Base-by-base conservation (phyloP, 1,140 invertebrate genomes). In the Hycleus cichorii region DNA sequence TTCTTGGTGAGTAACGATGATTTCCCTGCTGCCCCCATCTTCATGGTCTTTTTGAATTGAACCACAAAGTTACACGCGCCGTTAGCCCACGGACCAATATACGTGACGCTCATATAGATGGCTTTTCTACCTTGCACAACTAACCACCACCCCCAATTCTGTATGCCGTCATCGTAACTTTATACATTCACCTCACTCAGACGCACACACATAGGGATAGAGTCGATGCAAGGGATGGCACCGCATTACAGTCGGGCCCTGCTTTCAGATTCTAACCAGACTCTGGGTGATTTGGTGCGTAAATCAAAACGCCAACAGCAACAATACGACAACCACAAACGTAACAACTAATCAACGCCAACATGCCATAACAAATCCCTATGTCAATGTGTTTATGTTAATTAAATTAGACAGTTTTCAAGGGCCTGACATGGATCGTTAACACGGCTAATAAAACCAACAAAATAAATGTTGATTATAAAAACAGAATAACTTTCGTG, bases 21-120 rank as follows among this genome's bases (percentile, higher is more conserved):
- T 59, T 46, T 54, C 11, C 39, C 24, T 45, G 38, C 49, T 51
- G 50, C 49, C 49, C 54, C 54, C 47, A 38, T 32, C 32, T 32
- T 5, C 32, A 5, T 32, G 4, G 7, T 32, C 7, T 32, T 32
- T 32, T 32, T 32, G 32, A 32, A 51, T 55, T 49, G 52, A 47
- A 48, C 52, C 50, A 42, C 50, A 60, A 52, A 62, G 58, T 59
- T 63, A 60, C 63, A 63, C 60, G 60, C 55, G 53, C 55, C 55
- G 63, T 60, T 62, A 62, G 60, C 48, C 63, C 54, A 60, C 61
- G 63, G 60, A 61, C 60, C 53, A 57, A 54, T 49, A 51, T 55
- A 67, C 65, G 65, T 67, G 65, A 47, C 26, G 32, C 39, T 47
- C 59, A 61, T 67, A 64, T 49, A 49, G 59, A 66, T 57, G 45